Evolutionary conservation across 1,140 invertebrate genomes (phyloP).

Genomic region (Cataglyphis hispanica): DNA sequence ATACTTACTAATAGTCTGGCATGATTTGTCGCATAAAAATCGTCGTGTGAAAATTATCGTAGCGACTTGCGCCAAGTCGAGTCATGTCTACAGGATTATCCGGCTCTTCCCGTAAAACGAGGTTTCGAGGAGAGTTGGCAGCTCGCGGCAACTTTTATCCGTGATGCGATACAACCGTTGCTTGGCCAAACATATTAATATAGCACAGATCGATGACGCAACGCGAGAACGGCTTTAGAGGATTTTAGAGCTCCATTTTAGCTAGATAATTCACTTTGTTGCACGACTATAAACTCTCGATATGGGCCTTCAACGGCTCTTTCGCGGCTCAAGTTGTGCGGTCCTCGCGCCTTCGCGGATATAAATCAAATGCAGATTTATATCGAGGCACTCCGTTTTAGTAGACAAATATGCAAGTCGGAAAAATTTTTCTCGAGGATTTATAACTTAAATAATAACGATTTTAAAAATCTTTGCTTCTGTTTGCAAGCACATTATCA

Average conservation of each 20-base stretch:
- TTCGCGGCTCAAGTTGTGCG: slow-evolving; percentile 13
- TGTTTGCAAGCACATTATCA: not conserved
- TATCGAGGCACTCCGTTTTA: not conserved
- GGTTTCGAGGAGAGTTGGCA: slow-evolving; percentile 52
- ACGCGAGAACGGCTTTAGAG: slow-evolving; percentile 56
- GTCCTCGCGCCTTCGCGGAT: not conserved
- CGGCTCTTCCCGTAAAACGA: slow-evolving; percentile 39
- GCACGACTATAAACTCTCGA: slow-evolving; percentile 51
- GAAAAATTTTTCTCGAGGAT: not conserved
- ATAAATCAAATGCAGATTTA: not conserved
- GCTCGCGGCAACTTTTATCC: slow-evolving; percentile 47
- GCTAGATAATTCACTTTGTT: slow-evolving; percentile 52
- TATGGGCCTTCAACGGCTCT: slow-evolving; percentile 34
- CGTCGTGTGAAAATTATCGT: slow-evolving; percentile 43
- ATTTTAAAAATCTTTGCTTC: not conserved
- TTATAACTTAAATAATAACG: not conserved
- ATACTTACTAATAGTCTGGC: not conserved
- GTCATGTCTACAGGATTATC: slow-evolving; percentile 25
- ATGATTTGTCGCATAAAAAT: slow-evolving; percentile 39
- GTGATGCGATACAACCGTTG: slow-evolving; percentile 22
- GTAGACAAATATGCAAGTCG: not conserved
- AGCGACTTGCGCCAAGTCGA: not conserved
- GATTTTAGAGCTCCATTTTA: slow-evolving; percentile 54
- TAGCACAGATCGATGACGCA: slow-evolving; percentile 49
- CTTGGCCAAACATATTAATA: slow-evolving; percentile 52